Evolutionary conservation across 2,888 invertebrate species (phyloP).

Genomic region (Tupiocoris notatus): DNA sequence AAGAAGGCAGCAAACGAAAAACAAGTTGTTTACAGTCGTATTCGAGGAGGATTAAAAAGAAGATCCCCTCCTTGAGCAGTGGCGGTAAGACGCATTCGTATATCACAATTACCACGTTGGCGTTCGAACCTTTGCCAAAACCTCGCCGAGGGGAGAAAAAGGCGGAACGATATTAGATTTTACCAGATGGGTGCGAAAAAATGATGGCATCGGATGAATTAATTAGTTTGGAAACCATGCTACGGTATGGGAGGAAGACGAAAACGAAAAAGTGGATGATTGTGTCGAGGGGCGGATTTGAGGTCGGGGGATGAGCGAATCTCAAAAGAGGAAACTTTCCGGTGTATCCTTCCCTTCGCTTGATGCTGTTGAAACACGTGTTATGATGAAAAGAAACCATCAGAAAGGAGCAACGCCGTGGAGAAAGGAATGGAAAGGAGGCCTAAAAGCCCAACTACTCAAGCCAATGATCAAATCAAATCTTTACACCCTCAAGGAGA

Average conservation of each 20-base stretch:
- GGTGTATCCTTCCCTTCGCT: not conserved
- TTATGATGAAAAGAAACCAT: conserved; percentile 40
- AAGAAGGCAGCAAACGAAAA: no score
- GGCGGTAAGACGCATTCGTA: not conserved
- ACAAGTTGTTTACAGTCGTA: not conserved
- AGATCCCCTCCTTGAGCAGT: not conserved
- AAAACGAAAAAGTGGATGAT: conserved; percentile 11
- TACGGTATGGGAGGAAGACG: conserved; percentile 7
- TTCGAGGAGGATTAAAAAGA: not conserved
- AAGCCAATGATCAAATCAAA: conserved; percentile 45
- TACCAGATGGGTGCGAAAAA: conserved; percentile 1
- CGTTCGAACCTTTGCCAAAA: not conserved
- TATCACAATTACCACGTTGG: not conserved
- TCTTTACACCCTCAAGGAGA: conserved; percentile 44
- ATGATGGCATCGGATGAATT: conserved; percentile 24
- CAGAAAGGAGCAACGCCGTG: not conserved
- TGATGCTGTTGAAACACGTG: conserved; percentile 37
- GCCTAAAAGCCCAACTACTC: conserved; percentile 44
- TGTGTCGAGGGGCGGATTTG: not conserved
- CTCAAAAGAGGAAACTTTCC: not conserved
- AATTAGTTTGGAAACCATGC: conserved; percentile 24
- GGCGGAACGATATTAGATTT: not conserved
- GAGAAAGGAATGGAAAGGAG: conserved; percentile 5
- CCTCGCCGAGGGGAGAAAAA: not conserved
- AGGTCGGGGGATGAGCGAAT: not conserved